Percentiles rank a stretch among this genome's conserved stretches.
These are phyloP conservation scores for Sphaerodactylus townsendi DNA, from an alignment of 2,113 vertebrate species.

Conservation along the genomic window DNA sequence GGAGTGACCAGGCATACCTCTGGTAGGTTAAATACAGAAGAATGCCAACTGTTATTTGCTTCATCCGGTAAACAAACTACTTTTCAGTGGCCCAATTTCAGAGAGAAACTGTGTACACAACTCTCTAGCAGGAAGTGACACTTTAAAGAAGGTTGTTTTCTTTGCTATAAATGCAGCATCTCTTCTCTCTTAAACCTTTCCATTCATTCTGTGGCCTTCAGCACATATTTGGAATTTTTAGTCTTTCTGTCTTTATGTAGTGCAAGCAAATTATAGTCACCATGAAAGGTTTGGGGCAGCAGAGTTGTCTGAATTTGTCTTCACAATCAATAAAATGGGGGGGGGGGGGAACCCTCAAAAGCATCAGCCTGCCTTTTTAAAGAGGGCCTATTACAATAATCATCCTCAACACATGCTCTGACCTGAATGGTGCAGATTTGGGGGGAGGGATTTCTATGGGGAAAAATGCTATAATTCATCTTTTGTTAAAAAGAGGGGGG, in stretches of 20 bases:
- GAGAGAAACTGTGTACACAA: constrained; percentile 30
- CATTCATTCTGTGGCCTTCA: constrained; percentile 42
- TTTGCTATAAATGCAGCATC: constrained; percentile 17
- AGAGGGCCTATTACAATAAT: constrained; percentile 19
- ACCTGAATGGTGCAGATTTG: constrained; percentile 6
- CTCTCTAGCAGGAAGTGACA: constrained; percentile 14
- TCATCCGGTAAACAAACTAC: not conserved
- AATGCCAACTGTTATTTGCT: constrained; percentile 24
- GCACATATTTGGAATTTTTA: constrained; percentile 33
- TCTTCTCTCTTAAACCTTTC: constrained; percentile 43
- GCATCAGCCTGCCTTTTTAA: constrained; percentile 34
- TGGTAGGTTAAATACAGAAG: constrained; percentile 2
- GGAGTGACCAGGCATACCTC: no score
- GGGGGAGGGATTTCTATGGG: not conserved
- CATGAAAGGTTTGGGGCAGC: constrained; percentile 35
- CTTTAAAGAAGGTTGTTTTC: constrained; percentile 34
- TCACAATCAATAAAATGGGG: constrained; percentile 36
- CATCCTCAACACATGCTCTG: constrained; percentile 27
- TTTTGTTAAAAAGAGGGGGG: not conserved
- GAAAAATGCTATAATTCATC: not conserved
- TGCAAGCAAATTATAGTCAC: constrained; percentile 50
- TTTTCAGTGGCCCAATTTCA: constrained; percentile 35
- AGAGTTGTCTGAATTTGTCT: constrained; percentile 45
- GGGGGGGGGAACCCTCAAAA: constrained; percentile 25
- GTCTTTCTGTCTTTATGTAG: constrained; percentile 42